Conservation (phyloP, 2,888 invertebrate species). For the Laothoe populi region DNA sequence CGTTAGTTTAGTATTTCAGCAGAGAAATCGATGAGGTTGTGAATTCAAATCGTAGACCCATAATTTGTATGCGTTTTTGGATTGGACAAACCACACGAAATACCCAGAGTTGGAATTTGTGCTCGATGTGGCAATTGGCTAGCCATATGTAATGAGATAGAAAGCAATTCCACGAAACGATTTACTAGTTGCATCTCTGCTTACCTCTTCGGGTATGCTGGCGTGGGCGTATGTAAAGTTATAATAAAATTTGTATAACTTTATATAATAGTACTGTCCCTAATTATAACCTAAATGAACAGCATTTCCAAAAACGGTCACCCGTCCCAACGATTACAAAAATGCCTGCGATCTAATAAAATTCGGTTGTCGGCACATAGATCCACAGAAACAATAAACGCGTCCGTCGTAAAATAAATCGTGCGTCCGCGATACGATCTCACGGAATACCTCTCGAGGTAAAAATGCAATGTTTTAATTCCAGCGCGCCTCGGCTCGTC, state of each 20-base stretch:
- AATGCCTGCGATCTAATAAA: slow-evolving; percentile 15
- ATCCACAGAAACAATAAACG: slow-evolving; percentile 30
- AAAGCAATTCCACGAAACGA: too few relatives aligned
- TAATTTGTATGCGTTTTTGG: too few relatives aligned
- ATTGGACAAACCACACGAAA: too few relatives aligned
- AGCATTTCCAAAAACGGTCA: slow-evolving; percentile 12
- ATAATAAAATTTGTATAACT: neutral
- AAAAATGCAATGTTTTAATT: slow-evolving; percentile 82
- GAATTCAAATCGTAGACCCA: too few relatives aligned
- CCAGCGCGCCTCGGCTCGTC: slow-evolving; percentile 40
- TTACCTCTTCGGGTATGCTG: too few relatives aligned
- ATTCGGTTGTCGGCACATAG: slow-evolving; percentile 16
- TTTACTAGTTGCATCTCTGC: too few relatives aligned
- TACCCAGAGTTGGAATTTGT: too few relatives aligned
- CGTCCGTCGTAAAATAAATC: slow-evolving; percentile 60
- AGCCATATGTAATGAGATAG: too few relatives aligned
- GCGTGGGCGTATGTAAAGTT: too few relatives aligned
- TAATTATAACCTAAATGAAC: neutral
- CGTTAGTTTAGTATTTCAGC: too few relatives aligned
- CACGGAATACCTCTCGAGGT: slow-evolving; percentile 46
- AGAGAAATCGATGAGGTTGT: too few relatives aligned
- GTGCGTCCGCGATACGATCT: slow-evolving; percentile 55
- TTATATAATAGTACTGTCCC: neutral
- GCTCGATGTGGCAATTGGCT: too few relatives aligned
- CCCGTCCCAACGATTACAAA: neutral